phyloP scores from a whole-genome alignment of 2,797 vertebrate genomes.

The Philypnodon macrostomus region DNA sequence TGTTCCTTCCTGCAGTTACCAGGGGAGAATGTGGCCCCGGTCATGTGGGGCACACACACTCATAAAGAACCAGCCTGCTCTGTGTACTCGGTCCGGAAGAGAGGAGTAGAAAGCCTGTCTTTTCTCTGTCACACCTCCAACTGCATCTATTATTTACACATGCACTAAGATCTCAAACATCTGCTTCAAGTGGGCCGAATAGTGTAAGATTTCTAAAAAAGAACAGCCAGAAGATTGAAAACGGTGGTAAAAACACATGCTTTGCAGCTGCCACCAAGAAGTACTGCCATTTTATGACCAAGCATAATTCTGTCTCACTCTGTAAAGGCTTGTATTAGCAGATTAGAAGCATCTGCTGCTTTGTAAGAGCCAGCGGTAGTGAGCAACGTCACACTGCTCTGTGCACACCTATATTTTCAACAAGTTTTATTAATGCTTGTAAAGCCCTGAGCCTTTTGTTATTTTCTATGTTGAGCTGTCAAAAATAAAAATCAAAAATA shows the following conservation, averaged over 20 bases:
- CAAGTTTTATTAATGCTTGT: conserved; percentile 23
- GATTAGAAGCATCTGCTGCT: conserved; percentile 65
- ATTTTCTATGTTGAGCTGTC: not conserved
- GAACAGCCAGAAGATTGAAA: conserved; percentile 19
- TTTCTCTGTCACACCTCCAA: conserved; percentile 29
- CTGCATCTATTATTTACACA: conserved; percentile 30
- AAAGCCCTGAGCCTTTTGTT: conserved; percentile 1
- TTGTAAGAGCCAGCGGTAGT: conserved; percentile 39
- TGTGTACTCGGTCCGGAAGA: conserved; percentile 34
- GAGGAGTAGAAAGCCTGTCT: conserved; percentile 28
- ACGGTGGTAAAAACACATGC: conserved; percentile 37
- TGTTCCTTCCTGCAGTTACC: conserved; percentile 37
- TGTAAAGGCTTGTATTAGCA: conserved; percentile 51
- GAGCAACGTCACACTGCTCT: conserved; percentile 28
- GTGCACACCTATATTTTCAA: conserved; percentile 41
- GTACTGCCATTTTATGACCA: conserved; percentile 59
- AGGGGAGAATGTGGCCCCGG: conserved; percentile 33
- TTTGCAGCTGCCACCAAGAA: conserved; percentile 46
- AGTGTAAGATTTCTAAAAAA: conserved; percentile 14
- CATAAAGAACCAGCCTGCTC: conserved; percentile 44
- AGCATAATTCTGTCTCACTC: conserved; percentile 54
- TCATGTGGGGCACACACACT: conserved; percentile 25
- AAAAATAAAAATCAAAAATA: too few relatives aligned
- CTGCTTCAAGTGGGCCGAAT: conserved; percentile 20
- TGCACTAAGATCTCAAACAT: conserved; percentile 30